These are phyloP conservation scores for Doris montereyensis DNA, from an alignment of 2,888 invertebrate genomes.

Conservation along the genomic window DNA sequence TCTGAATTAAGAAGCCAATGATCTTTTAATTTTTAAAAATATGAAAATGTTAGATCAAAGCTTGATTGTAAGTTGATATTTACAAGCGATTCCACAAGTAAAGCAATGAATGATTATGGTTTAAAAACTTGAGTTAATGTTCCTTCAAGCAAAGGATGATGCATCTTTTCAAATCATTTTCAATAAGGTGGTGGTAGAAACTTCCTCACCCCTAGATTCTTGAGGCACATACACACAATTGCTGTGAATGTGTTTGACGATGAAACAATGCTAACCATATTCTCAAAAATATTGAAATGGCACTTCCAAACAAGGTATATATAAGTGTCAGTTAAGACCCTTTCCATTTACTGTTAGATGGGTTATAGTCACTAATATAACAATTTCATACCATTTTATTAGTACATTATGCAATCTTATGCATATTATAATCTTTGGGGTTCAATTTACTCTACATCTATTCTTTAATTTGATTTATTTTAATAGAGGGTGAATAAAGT, in stretches of 20 bases:
- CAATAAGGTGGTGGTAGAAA: slow-evolving; percentile 75
- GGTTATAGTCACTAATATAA: too few species aligned
- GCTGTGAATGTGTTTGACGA: slow-evolving; percentile 73
- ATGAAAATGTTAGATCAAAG: not conserved
- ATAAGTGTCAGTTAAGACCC: too few species aligned
- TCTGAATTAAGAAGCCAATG: too few species aligned
- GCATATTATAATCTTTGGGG: too few species aligned
- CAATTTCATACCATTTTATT: too few species aligned
- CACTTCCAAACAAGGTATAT: slow-evolving; percentile 81
- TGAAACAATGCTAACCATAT: slow-evolving; percentile 72
- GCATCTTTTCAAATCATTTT: slow-evolving; percentile 57
- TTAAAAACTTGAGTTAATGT: not conserved
- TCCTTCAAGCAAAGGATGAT: not conserved
- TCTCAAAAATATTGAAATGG: slow-evolving; percentile 72
- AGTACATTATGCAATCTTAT: too few species aligned
- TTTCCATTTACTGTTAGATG: too few species aligned
- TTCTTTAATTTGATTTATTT: too few species aligned
- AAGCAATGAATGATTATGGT: not conserved
- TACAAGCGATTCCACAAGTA: not conserved
- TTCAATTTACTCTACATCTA: too few species aligned
- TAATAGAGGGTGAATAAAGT: too few species aligned
- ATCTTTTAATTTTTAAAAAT: not conserved
- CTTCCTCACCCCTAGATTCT: slow-evolving; percentile 72
- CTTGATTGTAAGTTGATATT: not conserved
- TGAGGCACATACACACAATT: slow-evolving; percentile 72